phyloP scores from a whole-genome alignment of 2,113 vertebrate species.

The Megaceryle torquata region DNA sequence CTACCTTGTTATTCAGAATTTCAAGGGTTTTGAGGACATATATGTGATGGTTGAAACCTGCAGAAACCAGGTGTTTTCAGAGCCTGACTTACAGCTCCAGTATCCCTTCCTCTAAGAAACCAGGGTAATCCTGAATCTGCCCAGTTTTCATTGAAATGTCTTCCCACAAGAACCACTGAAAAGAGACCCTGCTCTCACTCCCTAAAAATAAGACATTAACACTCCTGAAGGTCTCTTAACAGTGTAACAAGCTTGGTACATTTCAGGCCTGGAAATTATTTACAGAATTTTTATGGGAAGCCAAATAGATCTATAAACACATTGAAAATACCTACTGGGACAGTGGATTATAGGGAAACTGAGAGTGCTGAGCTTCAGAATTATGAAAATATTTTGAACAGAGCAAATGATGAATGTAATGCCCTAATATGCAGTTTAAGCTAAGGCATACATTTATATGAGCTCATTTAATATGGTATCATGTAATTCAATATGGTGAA shows the following conservation, averaged over 20 bases:
- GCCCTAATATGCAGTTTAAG: background rate
- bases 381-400: background rate
- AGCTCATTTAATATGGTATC: background rate
- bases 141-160: background rate
- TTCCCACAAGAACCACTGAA: background rate
- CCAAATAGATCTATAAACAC: background rate
- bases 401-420: background rate
- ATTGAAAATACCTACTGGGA: background rate
- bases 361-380: background rate
- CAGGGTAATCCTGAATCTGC: background rate
- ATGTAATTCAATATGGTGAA: background rate
- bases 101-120: background rate
- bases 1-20: background rate
- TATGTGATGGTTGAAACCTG: background rate
- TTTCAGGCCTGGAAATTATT: constrained; percentile 1
- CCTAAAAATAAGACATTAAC: background rate
- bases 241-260: background rate
- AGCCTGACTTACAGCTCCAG: background rate
- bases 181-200: background rate
- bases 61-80: background rate
- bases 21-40: background rate
- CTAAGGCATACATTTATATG: background rate
- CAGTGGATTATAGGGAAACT: background rate
- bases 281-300: background rate
- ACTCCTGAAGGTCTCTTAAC: background rate